A percentile compares a stretch with the other conserved stretches of the same genome.
Conservation (phyloP, 1,140 invertebrate species). For the Gonioctena quinquepunctata region DNA sequence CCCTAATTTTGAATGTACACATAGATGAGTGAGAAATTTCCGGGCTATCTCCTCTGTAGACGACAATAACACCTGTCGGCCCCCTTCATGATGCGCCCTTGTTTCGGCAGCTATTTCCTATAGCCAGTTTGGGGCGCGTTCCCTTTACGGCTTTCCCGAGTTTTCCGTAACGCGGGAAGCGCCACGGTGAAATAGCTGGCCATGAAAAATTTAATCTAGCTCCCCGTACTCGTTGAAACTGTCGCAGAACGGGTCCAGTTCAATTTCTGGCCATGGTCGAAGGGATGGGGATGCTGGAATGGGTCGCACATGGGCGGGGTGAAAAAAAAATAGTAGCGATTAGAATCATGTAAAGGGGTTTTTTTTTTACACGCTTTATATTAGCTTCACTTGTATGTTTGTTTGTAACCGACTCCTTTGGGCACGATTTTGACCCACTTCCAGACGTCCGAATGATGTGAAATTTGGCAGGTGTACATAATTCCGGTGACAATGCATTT, state of each 20-base stretch:
- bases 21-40: too few species aligned
- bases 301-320: neutral
- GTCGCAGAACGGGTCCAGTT: constrained; percentile 38
- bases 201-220: constrained; percentile 48
- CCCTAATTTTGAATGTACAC: too few species aligned
- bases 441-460: too few species aligned
- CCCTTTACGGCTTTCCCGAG: constrained; percentile 10
- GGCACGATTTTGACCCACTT: too few species aligned
- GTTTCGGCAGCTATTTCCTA: neutral
- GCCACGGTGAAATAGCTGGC: constrained; percentile 27
- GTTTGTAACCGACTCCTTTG: too few species aligned
- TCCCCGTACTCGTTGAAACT: constrained; percentile 39
- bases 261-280: constrained; percentile 35
- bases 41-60: neutral
- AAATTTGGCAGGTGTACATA: too few species aligned
- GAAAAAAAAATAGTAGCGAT: too few species aligned
- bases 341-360: too few species aligned
- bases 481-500: too few species aligned
- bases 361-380: too few species aligned
- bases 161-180: neutral
- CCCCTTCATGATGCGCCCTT: neutral
- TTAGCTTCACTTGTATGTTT: too few species aligned
- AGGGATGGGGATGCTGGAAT: neutral
- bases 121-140: neutral
- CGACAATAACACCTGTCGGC: neutral